Evolutionary conservation across 2,113 vertebrate genomes (phyloP).

Genomic region (Holacanthus passer): DNA sequence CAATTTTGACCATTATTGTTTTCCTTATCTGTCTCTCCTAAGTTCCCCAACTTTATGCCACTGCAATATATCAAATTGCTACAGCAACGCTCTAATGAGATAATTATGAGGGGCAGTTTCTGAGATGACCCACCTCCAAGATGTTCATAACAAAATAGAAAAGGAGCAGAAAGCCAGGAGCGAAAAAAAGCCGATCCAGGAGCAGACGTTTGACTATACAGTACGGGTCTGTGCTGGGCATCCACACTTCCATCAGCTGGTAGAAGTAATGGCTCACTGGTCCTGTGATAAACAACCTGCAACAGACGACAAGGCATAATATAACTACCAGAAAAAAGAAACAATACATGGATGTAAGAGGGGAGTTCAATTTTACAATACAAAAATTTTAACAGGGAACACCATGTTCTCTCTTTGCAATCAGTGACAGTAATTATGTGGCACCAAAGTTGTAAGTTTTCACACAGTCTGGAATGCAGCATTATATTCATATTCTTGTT

Average conservation of each 20-base stretch:
- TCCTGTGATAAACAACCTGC: slow-evolving; percentile 89
- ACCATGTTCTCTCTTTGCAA: background rate
- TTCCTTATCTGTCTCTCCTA: background rate
- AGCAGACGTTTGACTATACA: slow-evolving; percentile 87
- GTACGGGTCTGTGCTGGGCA: slow-evolving; percentile 84
- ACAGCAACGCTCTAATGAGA: too few relatives aligned
- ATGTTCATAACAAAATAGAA: slow-evolving; percentile 90
- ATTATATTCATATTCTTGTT: background rate
- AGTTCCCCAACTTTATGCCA: too few relatives aligned
- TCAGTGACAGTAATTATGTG: too few relatives aligned
- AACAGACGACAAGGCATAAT: background rate
- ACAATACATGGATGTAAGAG: background rate
- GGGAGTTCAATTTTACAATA: background rate
- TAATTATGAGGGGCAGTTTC: background rate
- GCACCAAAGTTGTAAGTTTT: too few relatives aligned
- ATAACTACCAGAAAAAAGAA: background rate
- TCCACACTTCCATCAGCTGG: slow-evolving; percentile 87
- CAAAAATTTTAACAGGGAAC: background rate
- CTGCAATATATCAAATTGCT: background rate
- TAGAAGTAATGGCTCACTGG: slow-evolving; percentile 91
- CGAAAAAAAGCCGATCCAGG: slow-evolving; percentile 88
- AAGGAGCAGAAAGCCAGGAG: slow-evolving; percentile 88
- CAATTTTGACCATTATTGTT: background rate
- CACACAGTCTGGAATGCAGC: background rate
- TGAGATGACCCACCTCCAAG: slow-evolving; percentile 85